Percentiles rank a stretch among this genome's conserved stretches.
Conservation (phyloP, 2,113 vertebrate genomes). For the Anoplopoma fimbria region DNA sequence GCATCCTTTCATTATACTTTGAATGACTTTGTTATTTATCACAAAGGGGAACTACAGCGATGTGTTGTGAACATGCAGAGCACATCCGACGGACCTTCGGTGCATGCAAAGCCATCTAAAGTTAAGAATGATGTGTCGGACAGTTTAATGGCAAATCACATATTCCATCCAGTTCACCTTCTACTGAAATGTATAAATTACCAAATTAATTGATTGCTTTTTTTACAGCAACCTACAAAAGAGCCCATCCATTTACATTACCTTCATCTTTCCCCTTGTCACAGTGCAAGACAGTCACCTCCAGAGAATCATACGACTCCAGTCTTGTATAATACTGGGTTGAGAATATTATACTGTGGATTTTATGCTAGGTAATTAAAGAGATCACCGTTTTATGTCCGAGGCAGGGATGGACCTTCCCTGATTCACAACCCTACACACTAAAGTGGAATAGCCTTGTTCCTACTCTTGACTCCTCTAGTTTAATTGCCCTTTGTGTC, state of each 20-base stretch:
- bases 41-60: neutral
- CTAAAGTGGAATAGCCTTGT: constrained; percentile 66
- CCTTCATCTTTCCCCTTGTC: constrained; percentile 64
- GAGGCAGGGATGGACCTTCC: constrained; percentile 62
- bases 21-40: constrained; percentile 6
- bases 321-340: constrained; percentile 63
- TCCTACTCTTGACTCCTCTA: constrained; percentile 59
- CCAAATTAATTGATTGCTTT: constrained; percentile 77
- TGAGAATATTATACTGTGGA: constrained; percentile 76
- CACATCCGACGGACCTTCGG: constrained; percentile 12
- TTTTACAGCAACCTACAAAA: constrained; percentile 66
- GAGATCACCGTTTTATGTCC: constrained; percentile 77
- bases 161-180: constrained; percentile 67
- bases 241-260: constrained; percentile 76
- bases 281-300: constrained; percentile 69
- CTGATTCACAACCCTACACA: constrained; percentile 72
- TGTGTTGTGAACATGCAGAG: constrained; percentile 7
- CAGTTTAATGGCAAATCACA: constrained; percentile 72
- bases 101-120: constrained; percentile 30
- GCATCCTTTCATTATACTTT: neutral
- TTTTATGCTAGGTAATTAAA: constrained; percentile 81
- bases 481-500: constrained; percentile 73
- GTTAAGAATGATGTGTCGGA: constrained; percentile 59
- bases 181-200: constrained; percentile 71
- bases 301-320: constrained; percentile 71